A percentile compares a stretch with the other conserved stretches of the same genome.
These are phyloP conservation scores for Tarsius wallacei DNA, from an alignment of 2,797 vertebrate genomes.

Conservation along the genomic window DNA sequence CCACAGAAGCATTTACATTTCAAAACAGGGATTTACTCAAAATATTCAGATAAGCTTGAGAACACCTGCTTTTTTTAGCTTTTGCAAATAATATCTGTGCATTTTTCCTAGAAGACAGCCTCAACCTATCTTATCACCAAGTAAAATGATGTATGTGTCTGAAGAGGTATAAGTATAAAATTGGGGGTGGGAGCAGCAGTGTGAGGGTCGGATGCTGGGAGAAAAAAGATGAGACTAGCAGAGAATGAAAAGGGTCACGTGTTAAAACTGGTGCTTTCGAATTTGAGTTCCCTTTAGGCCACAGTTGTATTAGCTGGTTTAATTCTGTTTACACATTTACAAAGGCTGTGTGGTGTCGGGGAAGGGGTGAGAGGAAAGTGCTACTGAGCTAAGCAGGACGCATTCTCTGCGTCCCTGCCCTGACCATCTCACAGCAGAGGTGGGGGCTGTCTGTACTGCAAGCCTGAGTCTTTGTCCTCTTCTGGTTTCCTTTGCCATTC, in stretches of 20 bases:
- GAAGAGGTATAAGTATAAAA: not conserved
- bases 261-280: fast-evolving
- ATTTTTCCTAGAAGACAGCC: constrained; percentile 69
- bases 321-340: fast-evolving
- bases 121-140: constrained; percentile 73
- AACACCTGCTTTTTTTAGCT: constrained; percentile 90
- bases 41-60: constrained; percentile 89
- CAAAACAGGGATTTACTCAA: constrained; percentile 91
- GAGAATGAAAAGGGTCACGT: too few species aligned
- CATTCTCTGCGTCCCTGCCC: not conserved
- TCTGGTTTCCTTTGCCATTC: fast-evolving
- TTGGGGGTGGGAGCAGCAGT: not conserved
- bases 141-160: constrained; percentile 71
- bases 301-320: fast-evolving
- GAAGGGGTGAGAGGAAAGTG: not conserved
- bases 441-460: not conserved
- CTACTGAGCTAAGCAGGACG: not conserved
- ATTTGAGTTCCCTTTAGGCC: fast-evolving
- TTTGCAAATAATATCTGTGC: constrained; percentile 86
- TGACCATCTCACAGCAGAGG: not conserved
- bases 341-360: not conserved
- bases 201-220: fast-evolving
- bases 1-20: constrained; percentile 90
- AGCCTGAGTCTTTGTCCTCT: fast-evolving
- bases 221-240: too few species aligned